Base-by-base conservation (phyloP, 2,797 vertebrate genomes). In the Cheirogaleus major region DNA sequence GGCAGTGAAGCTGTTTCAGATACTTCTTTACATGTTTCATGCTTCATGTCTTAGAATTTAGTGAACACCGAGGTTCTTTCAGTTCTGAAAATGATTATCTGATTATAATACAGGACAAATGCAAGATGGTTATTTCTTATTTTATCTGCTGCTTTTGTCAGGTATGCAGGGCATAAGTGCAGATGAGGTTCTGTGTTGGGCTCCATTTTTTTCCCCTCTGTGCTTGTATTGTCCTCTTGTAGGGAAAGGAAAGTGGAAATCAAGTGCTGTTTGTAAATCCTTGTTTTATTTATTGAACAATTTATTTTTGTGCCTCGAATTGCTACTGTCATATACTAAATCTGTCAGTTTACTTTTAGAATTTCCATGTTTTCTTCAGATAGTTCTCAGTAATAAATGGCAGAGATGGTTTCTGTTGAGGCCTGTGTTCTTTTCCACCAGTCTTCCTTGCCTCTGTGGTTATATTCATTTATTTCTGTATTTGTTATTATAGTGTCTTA, bases 261-360 rank as follows among this genome's bases (percentile, higher is more conserved):
- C 50, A 73, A 72, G 25, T 78, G 63, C 52, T 69, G 2, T 86
- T 91, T 52, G 67, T 81, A 35, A 78, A 85, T 91, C 52, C 41
- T 41, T 55, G 79, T 38, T 91, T 1, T 88, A 2, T 80, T 89
- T 85, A 81, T 89, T 70, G 55, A 94, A 43, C 69, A 55, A 41
- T 80, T 65, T 78, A 61, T 48, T 91, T 97, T 91, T 72, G 25
- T 85, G 17, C n/a, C 11, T 87, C 20, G 75, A 43, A 65, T 87
- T 87, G 52, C 22, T 84, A 30, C 8, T 83, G 3, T 95, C 10
- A 63, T 61, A 76, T 65, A 41, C 35, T 63, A 63, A 84, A 91
- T 73, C 27, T 69, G 0, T 84, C 50, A n/a, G 22, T 96, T 93
- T 95, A 30, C 78, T 84, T 93, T 94, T 91, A 52, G n/a, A 72